Conservation (phyloP, 1,140 invertebrate species). For the Paraescarpia echinospica region DNA sequence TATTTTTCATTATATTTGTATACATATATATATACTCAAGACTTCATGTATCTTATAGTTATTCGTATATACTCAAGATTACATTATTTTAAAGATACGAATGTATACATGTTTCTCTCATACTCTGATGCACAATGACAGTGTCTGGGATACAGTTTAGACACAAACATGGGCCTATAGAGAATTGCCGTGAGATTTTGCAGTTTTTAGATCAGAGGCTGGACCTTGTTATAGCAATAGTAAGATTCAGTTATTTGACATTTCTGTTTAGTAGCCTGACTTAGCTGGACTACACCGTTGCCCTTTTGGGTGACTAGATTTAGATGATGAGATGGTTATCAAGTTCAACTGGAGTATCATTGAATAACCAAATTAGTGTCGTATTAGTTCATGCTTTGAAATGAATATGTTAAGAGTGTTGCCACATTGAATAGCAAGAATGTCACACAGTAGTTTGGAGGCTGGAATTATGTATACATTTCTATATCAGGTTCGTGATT, state of each 20-base stretch:
- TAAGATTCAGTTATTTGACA: neutral
- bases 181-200: neutral
- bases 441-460: neutral
- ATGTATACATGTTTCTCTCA: neutral
- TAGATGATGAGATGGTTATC: neutral
- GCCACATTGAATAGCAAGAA: neutral
- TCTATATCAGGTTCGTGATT: neutral
- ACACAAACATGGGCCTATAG: neutral
- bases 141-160: neutral
- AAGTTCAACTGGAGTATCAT: neutral
- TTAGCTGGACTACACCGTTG: neutral
- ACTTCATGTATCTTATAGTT: neutral
- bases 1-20: neutral
- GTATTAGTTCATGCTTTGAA: neutral
- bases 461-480: neutral
- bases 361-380: neutral
- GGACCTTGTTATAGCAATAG: neutral
- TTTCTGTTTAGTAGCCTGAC: neutral
- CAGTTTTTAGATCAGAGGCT: neutral
- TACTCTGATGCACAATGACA: neutral
- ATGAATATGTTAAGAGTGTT: neutral
- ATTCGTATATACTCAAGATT: neutral
- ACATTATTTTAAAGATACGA: neutral
- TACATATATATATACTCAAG: neutral
- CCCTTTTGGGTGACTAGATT: neutral